These are phyloP conservation scores for Cremastobaeus sp. DNA, from an alignment of 2,888 invertebrate species.

Conservation along the genomic window DNA sequence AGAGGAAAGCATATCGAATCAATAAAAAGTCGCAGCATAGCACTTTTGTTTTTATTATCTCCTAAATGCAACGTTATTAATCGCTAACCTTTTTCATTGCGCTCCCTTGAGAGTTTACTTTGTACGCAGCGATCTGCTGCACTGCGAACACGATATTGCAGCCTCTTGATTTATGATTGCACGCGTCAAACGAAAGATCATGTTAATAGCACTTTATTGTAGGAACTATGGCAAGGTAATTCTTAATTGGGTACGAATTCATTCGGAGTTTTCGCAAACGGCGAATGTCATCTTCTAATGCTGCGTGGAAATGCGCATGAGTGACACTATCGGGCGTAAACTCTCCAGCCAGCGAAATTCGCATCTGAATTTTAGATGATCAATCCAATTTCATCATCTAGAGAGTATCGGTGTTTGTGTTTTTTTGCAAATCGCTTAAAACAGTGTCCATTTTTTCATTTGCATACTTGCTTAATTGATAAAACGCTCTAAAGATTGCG, in stretches of 20 bases:
- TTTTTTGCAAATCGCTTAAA: too few relatives aligned
- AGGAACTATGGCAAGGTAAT: too few relatives aligned
- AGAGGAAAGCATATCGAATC: too few relatives aligned
- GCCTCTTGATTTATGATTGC: neutral
- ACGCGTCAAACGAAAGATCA: neutral
- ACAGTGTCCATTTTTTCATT: too few relatives aligned
- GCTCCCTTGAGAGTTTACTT: conserved; percentile 7
- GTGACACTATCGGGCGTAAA: conserved; percentile 42
- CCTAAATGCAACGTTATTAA: conserved; percentile 12
- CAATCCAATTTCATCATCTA: neutral
- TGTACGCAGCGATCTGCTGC: neutral
- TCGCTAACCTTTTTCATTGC: conserved; percentile 39
- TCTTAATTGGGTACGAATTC: neutral
- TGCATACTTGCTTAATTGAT: too few relatives aligned
- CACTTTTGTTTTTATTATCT: conserved; percentile 20
- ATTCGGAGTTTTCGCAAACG: neutral
- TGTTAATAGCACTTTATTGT: neutral
- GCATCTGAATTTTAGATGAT: neutral
- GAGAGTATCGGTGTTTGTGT: too few relatives aligned
- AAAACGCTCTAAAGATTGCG: too few relatives aligned
- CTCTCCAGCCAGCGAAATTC: conserved; percentile 4
- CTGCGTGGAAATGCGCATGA: conserved; percentile 37
- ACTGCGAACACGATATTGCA: neutral
- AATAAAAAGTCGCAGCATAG: too few relatives aligned
- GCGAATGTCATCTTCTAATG: conserved; percentile 5